Conservation (phyloP, 2,113 vertebrate genomes). For the Poecilia latipinna region DNA sequence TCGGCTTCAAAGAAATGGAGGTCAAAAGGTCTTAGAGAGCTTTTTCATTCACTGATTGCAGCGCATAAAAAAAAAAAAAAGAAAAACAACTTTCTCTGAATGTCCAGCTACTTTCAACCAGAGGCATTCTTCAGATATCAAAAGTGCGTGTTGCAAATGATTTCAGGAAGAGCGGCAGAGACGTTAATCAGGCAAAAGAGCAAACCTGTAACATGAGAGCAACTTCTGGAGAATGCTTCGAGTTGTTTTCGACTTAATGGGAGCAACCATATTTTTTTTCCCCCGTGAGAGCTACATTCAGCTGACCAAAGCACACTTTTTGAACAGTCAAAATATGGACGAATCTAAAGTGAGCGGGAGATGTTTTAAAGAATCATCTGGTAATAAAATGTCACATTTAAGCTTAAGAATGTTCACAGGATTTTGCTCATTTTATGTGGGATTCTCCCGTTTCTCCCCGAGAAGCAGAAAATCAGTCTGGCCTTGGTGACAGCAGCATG, state of each 20-base stretch:
- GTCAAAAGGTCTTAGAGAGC: slow-evolving; percentile 61
- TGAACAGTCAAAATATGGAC: background rate
- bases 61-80: slow-evolving; percentile 23
- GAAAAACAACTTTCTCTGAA: slow-evolving; percentile 38
- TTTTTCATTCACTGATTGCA: slow-evolving; percentile 7
- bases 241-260: slow-evolving; percentile 35
- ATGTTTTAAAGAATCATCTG: slow-evolving; percentile 3
- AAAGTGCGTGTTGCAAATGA: slow-evolving; percentile 40
- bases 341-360: background rate
- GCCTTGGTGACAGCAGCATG: slow-evolving; percentile 55
- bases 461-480: slow-evolving; percentile 36
- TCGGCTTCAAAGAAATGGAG: slow-evolving; percentile 49
- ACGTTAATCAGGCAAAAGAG: slow-evolving; percentile 64
- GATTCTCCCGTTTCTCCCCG: slow-evolving; percentile 18
- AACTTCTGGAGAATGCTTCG: slow-evolving; percentile 52
- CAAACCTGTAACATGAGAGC: slow-evolving; percentile 64
- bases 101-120: slow-evolving; percentile 46
- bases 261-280: slow-evolving; percentile 14
- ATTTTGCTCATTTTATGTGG: slow-evolving; percentile 33
- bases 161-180: slow-evolving; percentile 26
- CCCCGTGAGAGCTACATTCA: slow-evolving; percentile 10
- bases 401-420: slow-evolving; percentile 18
- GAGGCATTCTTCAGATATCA: slow-evolving; percentile 72
- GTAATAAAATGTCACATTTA: slow-evolving; percentile 3
- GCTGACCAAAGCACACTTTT: background rate